These are phyloP conservation scores for Channallabes apus DNA, from an alignment of 2,797 vertebrate species.

Conservation along the genomic window DNA sequence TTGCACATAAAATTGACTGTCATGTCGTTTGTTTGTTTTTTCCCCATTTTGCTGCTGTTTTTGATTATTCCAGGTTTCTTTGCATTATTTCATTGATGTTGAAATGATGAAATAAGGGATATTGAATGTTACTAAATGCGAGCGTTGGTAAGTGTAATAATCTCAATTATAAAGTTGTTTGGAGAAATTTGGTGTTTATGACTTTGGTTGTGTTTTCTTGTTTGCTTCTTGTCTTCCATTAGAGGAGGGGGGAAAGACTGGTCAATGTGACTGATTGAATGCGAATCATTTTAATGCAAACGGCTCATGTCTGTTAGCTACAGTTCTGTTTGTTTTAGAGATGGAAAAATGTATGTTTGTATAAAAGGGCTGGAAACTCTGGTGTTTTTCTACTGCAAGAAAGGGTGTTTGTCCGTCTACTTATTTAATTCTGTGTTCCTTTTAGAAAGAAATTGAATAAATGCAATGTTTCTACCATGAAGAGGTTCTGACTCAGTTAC, in stretches of 20 bases:
- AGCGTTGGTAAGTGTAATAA: conserved; percentile 35
- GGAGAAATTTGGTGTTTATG: background rate
- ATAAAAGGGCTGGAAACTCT: conserved; percentile 43
- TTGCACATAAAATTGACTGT: conserved; percentile 27
- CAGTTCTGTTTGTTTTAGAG: conserved; percentile 43
- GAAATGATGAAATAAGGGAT: conserved; percentile 30
- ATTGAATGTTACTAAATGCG: conserved; percentile 40
- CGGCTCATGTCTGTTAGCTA: conserved; percentile 6
- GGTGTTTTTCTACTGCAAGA: conserved; percentile 56
- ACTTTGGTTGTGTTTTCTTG: conserved; percentile 34
- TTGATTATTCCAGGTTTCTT: conserved; percentile 27
- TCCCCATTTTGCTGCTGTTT: conserved; percentile 51
- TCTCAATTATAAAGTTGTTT: background rate
- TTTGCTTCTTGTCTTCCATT: conserved; percentile 25
- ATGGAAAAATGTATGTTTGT: conserved; percentile 44
- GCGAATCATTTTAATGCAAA: conserved; percentile 26
- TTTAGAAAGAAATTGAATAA: conserved; percentile 59
- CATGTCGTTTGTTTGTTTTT: background rate
- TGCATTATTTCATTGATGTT: conserved; percentile 35
- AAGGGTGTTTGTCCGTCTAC: conserved; percentile 45
- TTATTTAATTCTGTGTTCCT: conserved; percentile 49
- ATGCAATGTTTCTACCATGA: conserved; percentile 50
- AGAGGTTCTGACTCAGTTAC: conserved; percentile 18
- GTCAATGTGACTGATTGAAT: conserved; percentile 17
- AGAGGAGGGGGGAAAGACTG: background rate